Evolutionary conservation across 2,113 vertebrate genomes (phyloP).

Genomic region (Lamprologus callipterus): DNA sequence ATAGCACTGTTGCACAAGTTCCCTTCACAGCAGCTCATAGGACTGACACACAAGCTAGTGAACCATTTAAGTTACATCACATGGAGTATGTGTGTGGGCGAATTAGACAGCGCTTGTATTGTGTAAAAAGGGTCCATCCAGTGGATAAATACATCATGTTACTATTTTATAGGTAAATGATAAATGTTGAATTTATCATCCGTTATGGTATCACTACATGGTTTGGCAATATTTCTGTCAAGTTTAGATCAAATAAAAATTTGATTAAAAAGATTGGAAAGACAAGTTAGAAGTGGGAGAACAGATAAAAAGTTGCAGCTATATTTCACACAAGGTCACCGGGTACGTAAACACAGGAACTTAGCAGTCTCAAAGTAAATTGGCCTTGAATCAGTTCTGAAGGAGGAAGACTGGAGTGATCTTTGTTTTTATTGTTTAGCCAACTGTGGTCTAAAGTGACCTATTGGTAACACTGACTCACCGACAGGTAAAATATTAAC

Average conservation of each 20-base stretch:
- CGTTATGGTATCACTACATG: not conserved
- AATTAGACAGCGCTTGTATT: not conserved
- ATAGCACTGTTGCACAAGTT: slow-evolving; percentile 39
- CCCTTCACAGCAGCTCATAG: slow-evolving; percentile 25
- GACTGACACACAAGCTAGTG: not conserved
- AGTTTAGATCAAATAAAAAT: not conserved
- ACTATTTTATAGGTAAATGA: not conserved
- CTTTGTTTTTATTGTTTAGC: not conserved
- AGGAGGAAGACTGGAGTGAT: not conserved
- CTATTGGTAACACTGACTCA: not conserved
- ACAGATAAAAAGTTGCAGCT: not conserved
- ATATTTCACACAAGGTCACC: not conserved
- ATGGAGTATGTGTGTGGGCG: not conserved
- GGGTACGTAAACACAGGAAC: not conserved
- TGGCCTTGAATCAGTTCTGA: not conserved
- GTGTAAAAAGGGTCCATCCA: not conserved
- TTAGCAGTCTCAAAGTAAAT: not conserved
- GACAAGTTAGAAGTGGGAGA: not conserved
- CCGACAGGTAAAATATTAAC: not conserved
- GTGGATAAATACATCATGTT: not conserved
- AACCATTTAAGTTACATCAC: not conserved
- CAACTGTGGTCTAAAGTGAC: not conserved
- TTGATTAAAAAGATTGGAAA: not conserved
- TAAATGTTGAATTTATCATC: not conserved
- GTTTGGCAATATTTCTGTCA: not conserved